Conservation (phyloP, 2,888 invertebrate genomes). For the Callyntrura sp. region DNA sequence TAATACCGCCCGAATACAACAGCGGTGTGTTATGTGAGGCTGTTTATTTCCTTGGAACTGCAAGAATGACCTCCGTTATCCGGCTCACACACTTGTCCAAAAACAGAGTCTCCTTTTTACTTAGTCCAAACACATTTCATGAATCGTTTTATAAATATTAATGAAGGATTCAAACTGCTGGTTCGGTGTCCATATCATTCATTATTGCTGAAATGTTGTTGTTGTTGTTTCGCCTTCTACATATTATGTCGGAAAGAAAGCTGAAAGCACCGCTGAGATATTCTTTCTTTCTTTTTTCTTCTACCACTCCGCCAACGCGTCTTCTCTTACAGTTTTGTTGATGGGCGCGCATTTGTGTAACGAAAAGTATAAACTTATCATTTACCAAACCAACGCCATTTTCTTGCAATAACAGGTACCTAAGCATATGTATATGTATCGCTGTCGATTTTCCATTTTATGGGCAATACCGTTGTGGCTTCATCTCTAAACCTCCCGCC, state of each 20-base stretch:
- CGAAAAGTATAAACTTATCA: not conserved
- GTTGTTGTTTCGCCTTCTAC: slow-evolving; percentile 21
- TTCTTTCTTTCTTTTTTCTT: not conserved
- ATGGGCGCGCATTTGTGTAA: not conserved
- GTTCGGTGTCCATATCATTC: slow-evolving; percentile 30
- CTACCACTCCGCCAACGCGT: not conserved
- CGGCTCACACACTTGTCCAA: not conserved
- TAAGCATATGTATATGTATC: not conserved
- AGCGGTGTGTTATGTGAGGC: not conserved
- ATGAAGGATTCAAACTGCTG: slow-evolving; percentile 64
- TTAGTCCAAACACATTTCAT: slow-evolving; percentile 53
- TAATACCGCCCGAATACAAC: not conserved
- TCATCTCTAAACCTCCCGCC: not conserved
- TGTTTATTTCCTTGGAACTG: slow-evolving; percentile 20
- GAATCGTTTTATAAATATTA: slow-evolving; percentile 74
- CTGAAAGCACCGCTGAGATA: not conserved
- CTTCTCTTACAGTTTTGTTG: not conserved
- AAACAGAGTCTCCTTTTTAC: not conserved
- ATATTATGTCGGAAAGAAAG: not conserved
- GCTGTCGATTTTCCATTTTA: no score
- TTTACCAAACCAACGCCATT: not conserved
- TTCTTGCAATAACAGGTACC: no score
- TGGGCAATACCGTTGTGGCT: not conserved
- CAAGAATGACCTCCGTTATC: slow-evolving; percentile 61
- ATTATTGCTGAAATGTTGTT: slow-evolving; percentile 16